Evolutionary conservation across 1,140 invertebrate species (phyloP), one percentile per base, ranked within the genome.

Genomic region (Anthonomus grandis): DNA sequence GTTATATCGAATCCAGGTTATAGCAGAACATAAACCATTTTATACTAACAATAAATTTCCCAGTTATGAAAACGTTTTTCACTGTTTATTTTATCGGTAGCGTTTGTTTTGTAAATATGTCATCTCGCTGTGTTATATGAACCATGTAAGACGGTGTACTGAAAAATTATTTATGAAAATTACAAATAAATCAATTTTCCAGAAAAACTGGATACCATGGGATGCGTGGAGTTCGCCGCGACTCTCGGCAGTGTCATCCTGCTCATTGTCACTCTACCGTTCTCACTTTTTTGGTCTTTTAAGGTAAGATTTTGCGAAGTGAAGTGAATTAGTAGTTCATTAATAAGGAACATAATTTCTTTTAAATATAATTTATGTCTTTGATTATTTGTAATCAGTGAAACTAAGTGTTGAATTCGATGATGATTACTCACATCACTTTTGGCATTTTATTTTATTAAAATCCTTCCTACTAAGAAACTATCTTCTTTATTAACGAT

Each of bases 231-330:
- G 69, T 78, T 89, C 59, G 78, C 92, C 24, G 86, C 93, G 4
- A 92, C 87, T 3, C 74, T 87, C 15, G 78, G 90, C 19, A 93
- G 91, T 17, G 80, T 91, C 58, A 66, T 91, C 17, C 72, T 93
- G 9, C 79, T 93, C 63, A 79, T 93, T 57, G 71, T 91, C 21
- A 93, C 90, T 12, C 81, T 94, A 54, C 90, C 91, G 6, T 87
- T 93, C 66, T 91, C 90, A 15, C 74, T 93, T 15, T 91, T 89
- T 74, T 83, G 90, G 74, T 89, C 86, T 71, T 90, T 92, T 71
- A 93, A 93, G 81, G 83, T 86, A 72, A 68, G 74, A 10, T n/a
- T 22, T 57, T 49, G 67, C 22, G 19, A 21, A 39, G 6, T 15
- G 6, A 9, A 39, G 8, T 52, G 3, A 37, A 10, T 34, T n/a